Base-by-base conservation (phyloP, 2,888 invertebrate species). In the Pristionchus arcanus region DNA sequence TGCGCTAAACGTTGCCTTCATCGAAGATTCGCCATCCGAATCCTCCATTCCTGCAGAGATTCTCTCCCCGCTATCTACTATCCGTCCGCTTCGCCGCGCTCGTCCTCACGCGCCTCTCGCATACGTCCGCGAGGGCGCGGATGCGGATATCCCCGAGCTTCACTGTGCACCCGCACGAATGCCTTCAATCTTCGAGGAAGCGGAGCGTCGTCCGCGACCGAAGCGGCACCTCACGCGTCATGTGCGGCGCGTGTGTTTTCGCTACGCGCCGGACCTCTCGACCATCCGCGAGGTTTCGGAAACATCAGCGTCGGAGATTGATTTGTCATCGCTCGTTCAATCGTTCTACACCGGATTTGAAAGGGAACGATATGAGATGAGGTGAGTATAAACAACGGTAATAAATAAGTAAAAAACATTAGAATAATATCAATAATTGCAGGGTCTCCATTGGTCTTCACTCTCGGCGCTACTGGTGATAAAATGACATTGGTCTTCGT, bases 311-410 rank as follows among this genome's bases (percentile, higher is more conserved):
- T 63, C 63, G 7, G 21, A 25, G 3, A 25, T 63, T 21, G n/a
- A 63, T 63, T n/a, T 63, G n/a, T 63, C 63, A 11, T 63, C 63
- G 63, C 63, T 63, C 25, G 25, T 63, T n/a, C 63, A n/a, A 3
- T 63, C 63, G 5, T 63, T 63, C 25, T 63, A 63, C 63, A 25
- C 25, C 5, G n/a, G n/a, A 25, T 63, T 63, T n/a, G 63, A 63
- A n/a, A 63, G n/a, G 63, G 63, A 63, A 63, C 21, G 63, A 63
- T 63, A 63, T 63, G 63, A 25, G 63, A 63, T 63, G 63, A 63
- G 63, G 63, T 63, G n/a, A 63, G 25, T 49, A 49, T 49, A 9
- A n/a, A n/a, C n/a, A n/a, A n/a, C n/a, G n/a, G n/a, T n/a, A n/a
- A n/a, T 13, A 13, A 49, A 49, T 49, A 49, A 49, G n/a, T n/a